Conservation (phyloP, 2,797 vertebrate species). For the Scomberomorus guttatus region DNA sequence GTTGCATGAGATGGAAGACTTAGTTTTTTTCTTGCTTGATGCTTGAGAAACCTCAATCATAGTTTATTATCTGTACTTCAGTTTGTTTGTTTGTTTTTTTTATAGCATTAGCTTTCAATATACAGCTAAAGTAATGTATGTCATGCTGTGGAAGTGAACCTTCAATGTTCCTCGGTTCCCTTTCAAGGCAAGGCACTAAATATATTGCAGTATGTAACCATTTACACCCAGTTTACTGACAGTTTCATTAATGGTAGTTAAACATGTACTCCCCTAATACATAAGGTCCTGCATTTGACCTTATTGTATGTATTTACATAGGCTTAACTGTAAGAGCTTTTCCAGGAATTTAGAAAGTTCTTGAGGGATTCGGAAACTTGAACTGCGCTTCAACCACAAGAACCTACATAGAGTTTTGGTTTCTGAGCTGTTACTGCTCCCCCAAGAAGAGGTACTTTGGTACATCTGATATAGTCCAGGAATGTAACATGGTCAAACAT, state of each 20-base stretch:
- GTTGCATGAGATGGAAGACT: conserved; percentile 9
- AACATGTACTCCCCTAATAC: background rate
- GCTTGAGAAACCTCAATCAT: conserved; percentile 16
- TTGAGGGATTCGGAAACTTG: too few relatives aligned
- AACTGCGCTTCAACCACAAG: background rate
- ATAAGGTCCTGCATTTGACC: background rate
- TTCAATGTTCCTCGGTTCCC: background rate
- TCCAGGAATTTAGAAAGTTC: background rate
- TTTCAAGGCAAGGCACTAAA: background rate
- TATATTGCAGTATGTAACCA: background rate
- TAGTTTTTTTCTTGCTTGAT: background rate
- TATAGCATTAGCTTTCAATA: conserved; percentile 9
- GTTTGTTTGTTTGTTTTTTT: too few relatives aligned
- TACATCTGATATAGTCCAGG: background rate
- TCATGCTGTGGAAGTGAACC: background rate
- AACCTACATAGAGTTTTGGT: background rate
- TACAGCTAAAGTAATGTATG: background rate
- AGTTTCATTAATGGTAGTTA: background rate
- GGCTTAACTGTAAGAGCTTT: background rate
- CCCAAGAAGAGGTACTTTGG: background rate
- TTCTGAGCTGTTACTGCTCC: background rate
- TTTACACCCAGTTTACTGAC: background rate
- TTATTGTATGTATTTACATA: background rate
- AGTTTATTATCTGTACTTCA: background rate
- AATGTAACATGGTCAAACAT: background rate